phyloP scores from a whole-genome alignment of 2,888 invertebrate species.

The Nineta flava region DNA sequence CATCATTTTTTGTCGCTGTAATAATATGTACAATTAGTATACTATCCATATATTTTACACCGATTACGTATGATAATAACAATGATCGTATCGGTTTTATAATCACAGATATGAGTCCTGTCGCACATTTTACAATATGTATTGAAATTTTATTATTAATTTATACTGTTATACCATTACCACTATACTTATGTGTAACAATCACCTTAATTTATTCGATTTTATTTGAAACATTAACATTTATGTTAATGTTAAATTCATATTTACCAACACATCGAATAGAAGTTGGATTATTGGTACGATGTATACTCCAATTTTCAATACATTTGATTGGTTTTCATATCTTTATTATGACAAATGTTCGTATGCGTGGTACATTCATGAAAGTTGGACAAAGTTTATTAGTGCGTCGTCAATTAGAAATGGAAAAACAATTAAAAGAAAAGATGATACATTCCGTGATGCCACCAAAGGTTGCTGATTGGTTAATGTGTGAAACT shows the following conservation, averaged over 20 bases:
- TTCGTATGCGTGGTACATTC: slow-evolving; percentile 87
- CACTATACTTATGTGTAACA: slow-evolving; percentile 67
- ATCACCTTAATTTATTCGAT: slow-evolving; percentile 73
- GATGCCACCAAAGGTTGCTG: slow-evolving; percentile 89
- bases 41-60: slow-evolving; percentile 40
- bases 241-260: slow-evolving; percentile 16
- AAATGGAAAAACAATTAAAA: slow-evolving; percentile 85
- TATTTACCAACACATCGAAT: slow-evolving; percentile 11
- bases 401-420: slow-evolving; percentile 73
- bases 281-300: slow-evolving; percentile 38
- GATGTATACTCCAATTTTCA: slow-evolving; percentile 69
- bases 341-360: slow-evolving; percentile 82
- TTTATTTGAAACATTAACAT: slow-evolving; percentile 63
- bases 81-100: slow-evolving; percentile 12
- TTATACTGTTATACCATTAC: slow-evolving; percentile 87
- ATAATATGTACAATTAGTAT: slow-evolving; percentile 55
- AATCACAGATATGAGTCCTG: slow-evolving; percentile 45
- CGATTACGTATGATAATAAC: slow-evolving; percentile 16
- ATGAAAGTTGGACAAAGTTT: slow-evolving; percentile 93
- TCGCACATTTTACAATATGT: slow-evolving; percentile 70
- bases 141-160: slow-evolving; percentile 78
- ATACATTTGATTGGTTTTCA: slow-evolving; percentile 87
- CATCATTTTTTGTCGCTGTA: slow-evolving; percentile 56
- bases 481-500: slow-evolving; percentile 67
- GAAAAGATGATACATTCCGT: slow-evolving; percentile 96